These are phyloP conservation scores for Clarias magur DNA, from an alignment of 2,113 vertebrate genomes.

Conservation along the genomic window DNA sequence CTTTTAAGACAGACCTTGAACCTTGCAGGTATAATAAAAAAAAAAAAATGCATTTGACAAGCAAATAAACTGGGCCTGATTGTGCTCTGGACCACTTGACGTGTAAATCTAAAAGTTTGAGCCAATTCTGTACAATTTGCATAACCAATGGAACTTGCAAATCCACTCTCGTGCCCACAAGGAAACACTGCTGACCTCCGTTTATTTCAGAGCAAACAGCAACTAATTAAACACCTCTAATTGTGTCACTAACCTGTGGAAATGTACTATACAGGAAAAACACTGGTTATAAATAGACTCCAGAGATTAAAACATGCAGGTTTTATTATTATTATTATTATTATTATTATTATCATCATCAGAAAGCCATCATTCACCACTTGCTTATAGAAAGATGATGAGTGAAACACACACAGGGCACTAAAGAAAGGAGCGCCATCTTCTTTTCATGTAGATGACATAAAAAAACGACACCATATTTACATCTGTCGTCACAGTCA, in stretches of 20 bases:
- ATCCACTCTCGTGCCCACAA: slow-evolving; percentile 26
- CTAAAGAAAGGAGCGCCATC: background rate
- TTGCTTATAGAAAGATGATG: background rate
- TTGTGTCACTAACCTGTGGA: background rate
- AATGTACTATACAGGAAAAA: background rate
- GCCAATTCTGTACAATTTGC: slow-evolving; percentile 39
- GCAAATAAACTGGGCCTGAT: slow-evolving; percentile 39
- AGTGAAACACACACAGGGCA: background rate
- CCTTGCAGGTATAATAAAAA: background rate
- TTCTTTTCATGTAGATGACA: background rate
- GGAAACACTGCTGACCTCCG: background rate
- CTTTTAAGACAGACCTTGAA: background rate
- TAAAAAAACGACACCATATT: slow-evolving; percentile 2
- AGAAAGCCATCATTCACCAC: background rate
- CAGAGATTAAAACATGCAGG: background rate
- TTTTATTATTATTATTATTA: too few relatives aligned
- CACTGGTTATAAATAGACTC: background rate
- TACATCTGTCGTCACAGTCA: background rate
- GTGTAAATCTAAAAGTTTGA: background rate
- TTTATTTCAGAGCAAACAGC: background rate
- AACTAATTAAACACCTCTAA: background rate
- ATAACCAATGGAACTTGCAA: slow-evolving; percentile 54
- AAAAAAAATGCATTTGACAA: slow-evolving; percentile 40
- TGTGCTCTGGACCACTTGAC: slow-evolving; percentile 31
- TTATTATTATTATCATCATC: background rate